Base-by-base conservation (phyloP, 2,113 vertebrate species). In the Clinocottus analis region DNA sequence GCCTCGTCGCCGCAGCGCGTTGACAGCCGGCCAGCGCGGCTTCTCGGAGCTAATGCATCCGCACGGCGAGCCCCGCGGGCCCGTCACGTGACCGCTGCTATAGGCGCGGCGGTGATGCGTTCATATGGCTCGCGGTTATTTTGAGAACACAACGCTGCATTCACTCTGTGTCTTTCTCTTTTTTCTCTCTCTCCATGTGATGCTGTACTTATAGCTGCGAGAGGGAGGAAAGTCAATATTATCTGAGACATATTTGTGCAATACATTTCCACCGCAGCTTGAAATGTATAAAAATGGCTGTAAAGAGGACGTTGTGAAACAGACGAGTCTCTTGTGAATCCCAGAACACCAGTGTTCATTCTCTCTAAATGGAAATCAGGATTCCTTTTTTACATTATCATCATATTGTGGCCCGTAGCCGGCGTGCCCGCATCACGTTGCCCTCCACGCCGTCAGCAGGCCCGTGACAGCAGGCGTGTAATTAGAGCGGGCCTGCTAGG, bases 401-500 rank as follows among this genome's bases (percentile, higher is more conserved):
- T 41, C 2, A 12, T 47, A 0, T 21, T 58, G 41, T 21, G 29
- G 5, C 8, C 8, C 21, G 19, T 29, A 16, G n/a, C 43, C 37
- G 14, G 21, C 25, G 13, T 25, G 19, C 41, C 7, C 7, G 17
- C 19, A 39, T 45, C n/a, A 17, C 39, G 13, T 41, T 47, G 59
- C 3, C 2, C 58, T 56, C 19, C 19, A 39, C n/a, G 3, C 35
- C 29, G 49, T 47, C 33, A 51, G n/a, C 7, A 37, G 10, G 39
- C 39, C 39, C 45, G 4, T 17, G 5, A 4, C 45, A 83, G 8
- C 72, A 79, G 62, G 37, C 49, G 19, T 73, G 70, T 75, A 91
- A 94, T 92, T 94, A 94, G 85, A 91, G 72, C 8, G 0, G 39
- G 5, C 16, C 68, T 84, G 90, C 39, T 37, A 92, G 63, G 77